Percentiles rank a stretch among this genome's conserved stretches.
phyloP scores from a whole-genome alignment of 2,888 invertebrate species.

The Gymnoscelis rufifasciata region DNA sequence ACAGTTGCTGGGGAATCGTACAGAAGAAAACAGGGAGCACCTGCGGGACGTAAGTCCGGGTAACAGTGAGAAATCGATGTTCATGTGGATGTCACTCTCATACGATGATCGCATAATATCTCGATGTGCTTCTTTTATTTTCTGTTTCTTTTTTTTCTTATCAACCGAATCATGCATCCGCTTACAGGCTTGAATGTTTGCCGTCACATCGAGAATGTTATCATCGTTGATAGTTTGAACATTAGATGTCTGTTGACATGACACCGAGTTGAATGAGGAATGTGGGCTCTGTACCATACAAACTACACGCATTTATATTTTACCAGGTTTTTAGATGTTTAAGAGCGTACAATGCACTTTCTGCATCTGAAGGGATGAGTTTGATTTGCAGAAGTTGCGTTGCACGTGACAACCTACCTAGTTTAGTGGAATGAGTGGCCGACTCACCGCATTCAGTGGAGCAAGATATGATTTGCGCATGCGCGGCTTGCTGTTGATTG shows the following conservation, averaged over 20 bases:
- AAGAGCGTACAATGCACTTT: slow-evolving; percentile 61
- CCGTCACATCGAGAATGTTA: slow-evolving; percentile 71
- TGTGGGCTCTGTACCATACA: slow-evolving; percentile 65
- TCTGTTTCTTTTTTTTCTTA: slow-evolving; percentile 48
- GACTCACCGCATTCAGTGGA: slow-evolving; percentile 78
- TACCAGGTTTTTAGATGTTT: slow-evolving; percentile 44
- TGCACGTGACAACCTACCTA: slow-evolving; percentile 60
- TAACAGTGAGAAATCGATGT: slow-evolving; percentile 36
- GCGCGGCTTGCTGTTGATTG: slow-evolving; percentile 60
- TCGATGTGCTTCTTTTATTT: slow-evolving; percentile 71
- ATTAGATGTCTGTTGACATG: slow-evolving; percentile 40
- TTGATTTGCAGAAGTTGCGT: slow-evolving; percentile 69
- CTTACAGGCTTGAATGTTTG: slow-evolving; percentile 68
- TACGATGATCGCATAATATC: slow-evolving; percentile 68
- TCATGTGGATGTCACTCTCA: slow-evolving; percentile 44
- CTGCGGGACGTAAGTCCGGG: slow-evolving; percentile 81
- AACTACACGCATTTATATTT: slow-evolving; percentile 41
- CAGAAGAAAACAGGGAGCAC: slow-evolving; percentile 80
- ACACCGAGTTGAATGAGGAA: slow-evolving; percentile 56
- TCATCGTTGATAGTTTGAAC: slow-evolving; percentile 57
- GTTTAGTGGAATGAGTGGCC: slow-evolving; percentile 78
- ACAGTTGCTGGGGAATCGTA: slow-evolving; percentile 68
- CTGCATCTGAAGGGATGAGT: slow-evolving; percentile 50
- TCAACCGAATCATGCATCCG: slow-evolving; percentile 55
- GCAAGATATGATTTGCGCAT: slow-evolving; percentile 76